These are phyloP conservation scores for Patagioenas fasciata DNA, from an alignment of 2,113 vertebrate genomes.

Conservation along the genomic window DNA sequence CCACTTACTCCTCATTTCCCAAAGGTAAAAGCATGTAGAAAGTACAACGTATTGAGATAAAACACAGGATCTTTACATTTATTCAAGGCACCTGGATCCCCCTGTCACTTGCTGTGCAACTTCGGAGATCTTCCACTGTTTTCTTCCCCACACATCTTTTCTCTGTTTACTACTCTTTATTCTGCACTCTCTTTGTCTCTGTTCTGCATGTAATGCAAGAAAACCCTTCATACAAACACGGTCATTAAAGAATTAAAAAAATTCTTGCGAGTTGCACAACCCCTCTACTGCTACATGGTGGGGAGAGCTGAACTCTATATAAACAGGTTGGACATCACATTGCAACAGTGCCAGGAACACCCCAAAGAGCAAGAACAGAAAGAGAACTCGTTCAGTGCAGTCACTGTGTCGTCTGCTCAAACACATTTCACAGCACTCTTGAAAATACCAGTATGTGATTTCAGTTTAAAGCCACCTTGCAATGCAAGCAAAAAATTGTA, in stretches of 20 bases:
- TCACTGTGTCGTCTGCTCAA: background rate
- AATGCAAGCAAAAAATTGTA: background rate
- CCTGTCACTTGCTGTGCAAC: background rate
- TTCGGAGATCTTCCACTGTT: background rate
- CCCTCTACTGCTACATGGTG: rapidly evolving
- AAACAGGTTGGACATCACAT: rapidly evolving
- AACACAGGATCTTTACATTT: background rate
- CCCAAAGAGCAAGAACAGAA: background rate
- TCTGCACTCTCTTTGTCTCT: background rate
- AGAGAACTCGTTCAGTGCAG: background rate
- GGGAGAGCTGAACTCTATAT: background rate
- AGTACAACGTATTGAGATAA: background rate
- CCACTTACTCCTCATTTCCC: background rate
- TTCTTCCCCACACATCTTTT: background rate
- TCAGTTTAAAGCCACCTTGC: background rate
- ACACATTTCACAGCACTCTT: background rate
- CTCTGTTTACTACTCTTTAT: background rate
- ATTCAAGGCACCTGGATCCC: background rate
- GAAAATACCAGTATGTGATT: background rate
- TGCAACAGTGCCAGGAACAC: background rate
- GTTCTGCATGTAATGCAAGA: background rate
- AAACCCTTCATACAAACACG: background rate
- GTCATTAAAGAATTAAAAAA: background rate
- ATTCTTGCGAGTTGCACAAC: background rate
- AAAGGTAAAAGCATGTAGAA: background rate